Conservation (phyloP, 37 sponge, comb jelly and placozoan genomes). For the Tethya wilhelma region DNA sequence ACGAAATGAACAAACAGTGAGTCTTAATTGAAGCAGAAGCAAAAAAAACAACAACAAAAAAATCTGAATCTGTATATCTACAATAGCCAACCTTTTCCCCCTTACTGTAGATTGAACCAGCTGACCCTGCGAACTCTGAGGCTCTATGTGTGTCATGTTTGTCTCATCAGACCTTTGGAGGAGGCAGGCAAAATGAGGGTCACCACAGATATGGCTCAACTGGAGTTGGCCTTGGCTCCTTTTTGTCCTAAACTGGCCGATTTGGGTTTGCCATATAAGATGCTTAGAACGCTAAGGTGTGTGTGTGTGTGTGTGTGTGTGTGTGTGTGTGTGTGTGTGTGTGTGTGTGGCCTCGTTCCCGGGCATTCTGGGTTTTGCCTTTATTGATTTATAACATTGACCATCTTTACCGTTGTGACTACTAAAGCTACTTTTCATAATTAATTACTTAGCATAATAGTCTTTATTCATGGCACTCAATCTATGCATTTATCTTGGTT, state of each 20-base stretch:
- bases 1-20: constrained; percentile 36
- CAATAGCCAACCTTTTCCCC: background rate
- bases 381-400: too few species aligned
- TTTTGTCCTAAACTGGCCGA: constrained; percentile 66
- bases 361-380: too few species aligned
- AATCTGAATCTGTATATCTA: background rate
- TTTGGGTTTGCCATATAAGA: constrained; percentile 63
- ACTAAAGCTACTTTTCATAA: too few species aligned
- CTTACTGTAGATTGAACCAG: constrained; percentile 6
- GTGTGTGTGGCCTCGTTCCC: too few species aligned
- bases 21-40: background rate
- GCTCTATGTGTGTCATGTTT: constrained; percentile 85
- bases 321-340: too few species aligned
- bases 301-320: too few species aligned
- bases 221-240: constrained; percentile 81
- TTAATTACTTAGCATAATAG: too few species aligned
- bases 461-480: too few species aligned
- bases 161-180: constrained; percentile 88
- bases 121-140: constrained; percentile 54
- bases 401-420: too few species aligned
- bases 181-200: constrained; percentile 92
- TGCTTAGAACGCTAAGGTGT: constrained; percentile 75
- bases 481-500: too few species aligned
- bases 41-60: background rate
- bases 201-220: constrained; percentile 95